phyloP scores from a whole-genome alignment of 2,888 invertebrate species.

The Scrobipalpa atriplicella region DNA sequence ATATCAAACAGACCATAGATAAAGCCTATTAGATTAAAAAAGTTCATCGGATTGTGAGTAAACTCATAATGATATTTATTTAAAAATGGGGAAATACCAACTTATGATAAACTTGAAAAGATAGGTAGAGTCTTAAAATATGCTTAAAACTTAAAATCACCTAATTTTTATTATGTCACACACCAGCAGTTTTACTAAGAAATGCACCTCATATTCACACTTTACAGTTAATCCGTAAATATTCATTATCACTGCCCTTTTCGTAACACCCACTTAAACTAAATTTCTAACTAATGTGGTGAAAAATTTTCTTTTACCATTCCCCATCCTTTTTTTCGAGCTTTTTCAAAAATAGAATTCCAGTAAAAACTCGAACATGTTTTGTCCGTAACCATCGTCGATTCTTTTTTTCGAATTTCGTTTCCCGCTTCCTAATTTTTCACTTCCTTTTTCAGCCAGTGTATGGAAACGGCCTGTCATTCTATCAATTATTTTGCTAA shows the following conservation, averaged over 20 bases:
- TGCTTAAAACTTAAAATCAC: no score
- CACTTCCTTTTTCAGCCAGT: constrained; percentile 37
- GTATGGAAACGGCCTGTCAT: constrained; percentile 65
- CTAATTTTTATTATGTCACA: no score
- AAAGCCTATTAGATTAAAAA: no score
- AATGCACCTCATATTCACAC: neutral
- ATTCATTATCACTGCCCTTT: neutral
- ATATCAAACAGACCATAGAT: no score
- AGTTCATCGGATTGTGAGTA: no score
- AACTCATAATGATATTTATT: no score
- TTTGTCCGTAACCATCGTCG: constrained; percentile 59
- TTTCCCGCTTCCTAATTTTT: constrained; percentile 63
- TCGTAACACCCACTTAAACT: constrained; percentile 1
- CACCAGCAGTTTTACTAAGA: neutral
- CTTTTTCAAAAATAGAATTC: constrained; percentile 47
- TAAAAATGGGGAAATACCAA: no score
- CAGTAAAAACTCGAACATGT: constrained; percentile 48
- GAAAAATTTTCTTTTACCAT: constrained; percentile 9
- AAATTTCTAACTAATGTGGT: constrained; percentile 14
- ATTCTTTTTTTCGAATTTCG: constrained; percentile 58
- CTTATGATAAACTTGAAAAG: no score
- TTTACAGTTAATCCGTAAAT: constrained; percentile 2
- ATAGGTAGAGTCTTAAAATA: no score
- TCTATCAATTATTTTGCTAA: constrained; percentile 70
- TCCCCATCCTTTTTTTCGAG: neutral